Evolutionary conservation across 2,797 vertebrate genomes (phyloP).

Genomic region (Oryzias sinensis): DNA sequence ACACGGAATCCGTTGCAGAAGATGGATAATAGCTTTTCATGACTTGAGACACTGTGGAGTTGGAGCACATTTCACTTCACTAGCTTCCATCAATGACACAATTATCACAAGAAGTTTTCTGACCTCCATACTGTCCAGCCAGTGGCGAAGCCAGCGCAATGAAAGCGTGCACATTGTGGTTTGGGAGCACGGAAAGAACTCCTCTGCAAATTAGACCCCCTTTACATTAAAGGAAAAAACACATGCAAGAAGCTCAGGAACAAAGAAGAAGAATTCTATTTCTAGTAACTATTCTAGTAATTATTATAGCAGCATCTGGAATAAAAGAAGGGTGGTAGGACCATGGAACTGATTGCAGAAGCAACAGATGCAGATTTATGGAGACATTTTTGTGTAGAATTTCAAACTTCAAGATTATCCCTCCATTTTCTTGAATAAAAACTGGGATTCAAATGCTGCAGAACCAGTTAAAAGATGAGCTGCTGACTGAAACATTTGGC

Average conservation of each 20-base stretch:
- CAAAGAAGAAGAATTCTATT: background rate
- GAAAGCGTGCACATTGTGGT: conserved; percentile 86
- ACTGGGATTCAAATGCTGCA: too few species aligned
- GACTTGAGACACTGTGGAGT: conserved; percentile 79
- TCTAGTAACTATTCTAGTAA: too few species aligned
- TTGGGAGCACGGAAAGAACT: conserved; percentile 75
- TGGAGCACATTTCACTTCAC: background rate
- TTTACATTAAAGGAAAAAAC: conserved; percentile 30
- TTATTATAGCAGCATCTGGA: too few species aligned
- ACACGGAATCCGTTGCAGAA: conserved; percentile 69
- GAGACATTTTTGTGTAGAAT: too few species aligned
- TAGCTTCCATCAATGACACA: background rate
- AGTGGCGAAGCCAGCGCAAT: conserved; percentile 85
- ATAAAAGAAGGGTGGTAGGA: too few species aligned
- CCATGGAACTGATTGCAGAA: too few species aligned
- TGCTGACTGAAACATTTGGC: too few species aligned
- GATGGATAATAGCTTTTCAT: conserved; percentile 75
- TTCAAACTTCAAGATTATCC: too few species aligned
- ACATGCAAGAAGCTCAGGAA: background rate
- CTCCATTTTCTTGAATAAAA: too few species aligned
- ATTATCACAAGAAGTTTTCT: conserved; percentile 23
- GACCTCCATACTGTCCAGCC: conserved; percentile 90
- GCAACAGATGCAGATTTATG: too few species aligned
- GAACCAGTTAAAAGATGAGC: too few species aligned
- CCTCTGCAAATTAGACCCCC: conserved; percentile 89